phyloP scores from a whole-genome alignment of 2,113 vertebrate species.

The Gnathonemus echidnorhynchus region DNA sequence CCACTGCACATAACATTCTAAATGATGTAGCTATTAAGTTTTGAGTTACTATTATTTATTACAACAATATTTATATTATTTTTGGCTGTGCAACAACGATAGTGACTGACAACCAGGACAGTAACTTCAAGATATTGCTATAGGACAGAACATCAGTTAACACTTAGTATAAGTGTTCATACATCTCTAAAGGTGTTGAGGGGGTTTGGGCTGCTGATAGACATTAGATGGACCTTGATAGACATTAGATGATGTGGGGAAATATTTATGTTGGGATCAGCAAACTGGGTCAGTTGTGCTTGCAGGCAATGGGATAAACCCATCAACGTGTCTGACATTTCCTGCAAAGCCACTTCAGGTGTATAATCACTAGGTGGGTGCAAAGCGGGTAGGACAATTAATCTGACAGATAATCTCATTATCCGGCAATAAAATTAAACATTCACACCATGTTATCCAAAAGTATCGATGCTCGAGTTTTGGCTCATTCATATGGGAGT shows the following conservation, averaged over 20 bases:
- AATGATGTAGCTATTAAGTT: background rate
- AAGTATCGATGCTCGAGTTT: background rate
- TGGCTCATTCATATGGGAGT: background rate
- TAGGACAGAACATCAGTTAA: background rate
- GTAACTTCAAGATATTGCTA: background rate
- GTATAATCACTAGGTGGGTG: background rate
- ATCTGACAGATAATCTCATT: constrained; percentile 14
- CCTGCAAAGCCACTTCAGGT: background rate
- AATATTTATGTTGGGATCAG: background rate
- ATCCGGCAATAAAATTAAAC: constrained; percentile 2
- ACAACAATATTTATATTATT: background rate
- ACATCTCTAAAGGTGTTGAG: background rate
- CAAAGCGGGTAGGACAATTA: background rate
- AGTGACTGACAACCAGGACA: background rate
- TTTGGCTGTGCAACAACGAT: background rate
- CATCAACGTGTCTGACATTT: background rate
- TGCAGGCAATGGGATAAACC: constrained; percentile 1
- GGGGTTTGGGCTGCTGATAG: background rate
- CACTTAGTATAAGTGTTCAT: background rate
- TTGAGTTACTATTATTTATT: background rate
- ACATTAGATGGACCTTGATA: background rate
- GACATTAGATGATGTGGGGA: background rate
- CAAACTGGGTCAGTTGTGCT: constrained; percentile 11
- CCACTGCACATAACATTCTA: background rate
- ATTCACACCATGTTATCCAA: background rate